Base-by-base conservation (phyloP, 2,888 invertebrate species). In the Pachycephus smyrnensis region DNA sequence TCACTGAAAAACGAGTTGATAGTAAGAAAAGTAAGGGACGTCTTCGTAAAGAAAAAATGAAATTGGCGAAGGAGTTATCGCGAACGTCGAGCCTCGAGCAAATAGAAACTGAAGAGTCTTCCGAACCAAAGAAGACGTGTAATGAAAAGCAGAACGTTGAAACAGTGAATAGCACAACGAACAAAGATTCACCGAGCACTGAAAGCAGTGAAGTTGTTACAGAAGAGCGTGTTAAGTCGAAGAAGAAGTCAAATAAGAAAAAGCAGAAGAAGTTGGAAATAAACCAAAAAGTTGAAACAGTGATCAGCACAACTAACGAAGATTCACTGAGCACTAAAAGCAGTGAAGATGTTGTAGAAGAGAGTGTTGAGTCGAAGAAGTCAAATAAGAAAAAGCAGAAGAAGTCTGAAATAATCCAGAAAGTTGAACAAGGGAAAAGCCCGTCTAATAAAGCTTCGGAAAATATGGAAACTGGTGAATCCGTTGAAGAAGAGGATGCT, bases 321-420 rank as follows among this genome's bases (percentile, higher is more conserved):
- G 40, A 55, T 55, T 55, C 40, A 9, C 23, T 1, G 40, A 55
- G 23, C 15, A 55, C 23, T 55, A 55, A 30, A 71, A 71, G 15
- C 6, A 33, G 32, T 11, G 71, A 73, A n/a, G 68, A 36, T 31
- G 69, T 40, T 30, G 71, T 15, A 33, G 71, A 71, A 30, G 78
- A 79, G 4, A 12, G 55, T 32, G 40, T 68, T n/a, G 36, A 78
- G 68, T 12, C n/a, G 35, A 77, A 77, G 15, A 78, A 76, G 11
- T 76, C 77, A 73, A 76, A 80, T 6, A 73, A 55, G 12, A 82
- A 80, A 73, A 80, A 77, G 68, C 76, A 80, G 12, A n/a, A 30
- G 69, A 80, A 77, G 40, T 40, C 37, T 11, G 37, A 71, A 71
- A 36, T 68, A 36, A 15, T 71, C 76, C 30, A 77, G 55, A 75